These are phyloP conservation scores for Phainopepla nitens DNA, from an alignment of 2,113 vertebrate species.

Conservation along the genomic window DNA sequence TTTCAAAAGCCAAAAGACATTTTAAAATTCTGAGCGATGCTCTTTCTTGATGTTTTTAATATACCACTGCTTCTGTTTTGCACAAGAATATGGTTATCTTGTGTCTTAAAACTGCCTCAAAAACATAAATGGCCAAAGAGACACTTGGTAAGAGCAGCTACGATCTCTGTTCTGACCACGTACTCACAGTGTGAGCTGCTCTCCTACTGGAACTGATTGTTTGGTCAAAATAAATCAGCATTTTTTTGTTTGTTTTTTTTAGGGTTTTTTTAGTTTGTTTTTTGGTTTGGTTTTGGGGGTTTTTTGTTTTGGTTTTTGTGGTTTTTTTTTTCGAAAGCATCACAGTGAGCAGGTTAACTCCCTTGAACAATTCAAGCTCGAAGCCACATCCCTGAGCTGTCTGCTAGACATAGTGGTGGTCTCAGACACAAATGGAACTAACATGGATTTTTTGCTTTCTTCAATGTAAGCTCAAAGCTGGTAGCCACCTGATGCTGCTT, in stretches of 20 bases:
- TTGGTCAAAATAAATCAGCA: neutral
- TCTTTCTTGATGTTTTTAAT: neutral
- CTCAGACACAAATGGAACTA: neutral
- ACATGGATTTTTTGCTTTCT: neutral
- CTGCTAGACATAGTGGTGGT: neutral
- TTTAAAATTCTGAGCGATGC: neutral
- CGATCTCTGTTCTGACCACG: neutral
- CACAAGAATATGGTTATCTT: neutral
- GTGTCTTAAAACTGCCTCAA: neutral
- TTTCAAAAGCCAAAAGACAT: neutral
- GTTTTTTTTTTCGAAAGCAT: neutral
- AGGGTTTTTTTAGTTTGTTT: no score
- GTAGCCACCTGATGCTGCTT: neutral
- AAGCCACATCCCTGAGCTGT: neutral
- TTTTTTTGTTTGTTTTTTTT: neutral
- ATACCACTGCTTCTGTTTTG: neutral
- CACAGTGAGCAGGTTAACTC: neutral
- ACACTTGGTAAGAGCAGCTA: neutral
- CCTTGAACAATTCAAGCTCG: neutral
- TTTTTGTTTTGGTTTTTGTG: neutral
- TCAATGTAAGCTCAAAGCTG: neutral
- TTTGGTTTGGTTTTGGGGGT: no score
- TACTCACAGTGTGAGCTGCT: neutral
- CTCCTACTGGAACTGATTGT: neutral
- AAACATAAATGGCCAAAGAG: neutral